These are phyloP conservation scores for Camponotus vicinus DNA, from an alignment of 1,140 invertebrate genomes.

Conservation along the genomic window DNA sequence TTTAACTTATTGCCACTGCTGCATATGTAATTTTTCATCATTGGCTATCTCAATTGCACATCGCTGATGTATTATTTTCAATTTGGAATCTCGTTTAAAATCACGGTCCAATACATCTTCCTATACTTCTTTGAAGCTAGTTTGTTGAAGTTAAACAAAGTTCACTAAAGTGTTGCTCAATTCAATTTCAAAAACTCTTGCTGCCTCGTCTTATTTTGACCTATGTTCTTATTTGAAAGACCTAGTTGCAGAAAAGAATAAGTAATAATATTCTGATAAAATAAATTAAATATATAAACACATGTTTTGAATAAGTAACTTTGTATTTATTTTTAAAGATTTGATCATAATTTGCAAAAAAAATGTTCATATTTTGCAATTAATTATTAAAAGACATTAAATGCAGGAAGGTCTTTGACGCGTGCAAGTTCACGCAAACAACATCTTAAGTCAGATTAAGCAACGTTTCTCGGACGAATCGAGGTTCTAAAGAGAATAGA, in stretches of 20 bases:
- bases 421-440: background rate
- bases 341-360: background rate
- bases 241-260: background rate
- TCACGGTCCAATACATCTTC: background rate
- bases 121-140: background rate
- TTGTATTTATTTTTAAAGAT: background rate
- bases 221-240: too few relatives aligned
- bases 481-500: slow-evolving; percentile 32
- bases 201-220: background rate
- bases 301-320: background rate
- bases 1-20: background rate
- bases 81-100: background rate
- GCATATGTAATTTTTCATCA: background rate
- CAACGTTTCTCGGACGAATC: slow-evolving; percentile 22
- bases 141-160: slow-evolving; percentile 6
- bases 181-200: slow-evolving; percentile 2
- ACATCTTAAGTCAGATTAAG: slow-evolving; percentile 30
- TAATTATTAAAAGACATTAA: background rate
- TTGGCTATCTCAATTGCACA: background rate
- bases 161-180: slow-evolving; percentile 7
- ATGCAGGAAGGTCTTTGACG: background rate
- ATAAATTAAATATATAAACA: background rate
- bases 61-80: slow-evolving; percentile 9
- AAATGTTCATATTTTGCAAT: background rate
- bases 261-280: slow-evolving; percentile 2